Conservation (phyloP, 2,797 vertebrate genomes). For the Pipistrellus pipistrellus region DNA sequence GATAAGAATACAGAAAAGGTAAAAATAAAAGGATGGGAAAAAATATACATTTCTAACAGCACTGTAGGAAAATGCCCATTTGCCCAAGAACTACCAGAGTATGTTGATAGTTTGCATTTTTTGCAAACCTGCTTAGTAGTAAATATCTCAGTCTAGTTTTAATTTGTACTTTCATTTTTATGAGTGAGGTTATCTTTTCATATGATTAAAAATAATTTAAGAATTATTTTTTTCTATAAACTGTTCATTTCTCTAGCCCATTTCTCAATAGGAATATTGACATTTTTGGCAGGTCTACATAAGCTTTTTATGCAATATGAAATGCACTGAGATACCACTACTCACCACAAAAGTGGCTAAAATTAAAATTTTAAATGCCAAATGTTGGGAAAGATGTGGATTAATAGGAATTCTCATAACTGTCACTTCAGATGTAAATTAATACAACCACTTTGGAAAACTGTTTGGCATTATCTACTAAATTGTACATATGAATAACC, state of each 20-base stretch:
- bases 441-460: constrained; percentile 10
- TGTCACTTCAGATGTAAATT: neutral
- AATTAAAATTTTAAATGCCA: constrained; percentile 39
- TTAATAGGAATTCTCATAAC: neutral
- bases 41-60: neutral
- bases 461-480: neutral
- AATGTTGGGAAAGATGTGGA: neutral
- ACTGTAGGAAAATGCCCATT: neutral
- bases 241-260: neutral
- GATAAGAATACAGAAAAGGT: neutral
- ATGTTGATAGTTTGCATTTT: neutral
- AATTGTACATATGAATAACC: neutral
- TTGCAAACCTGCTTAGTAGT: neutral
- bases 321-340: neutral
- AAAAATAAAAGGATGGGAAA: constrained; percentile 7
- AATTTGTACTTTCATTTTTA: neutral
- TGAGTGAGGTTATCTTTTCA: neutral
- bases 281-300: neutral
- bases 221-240: neutral
- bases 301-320: constrained; percentile 2
- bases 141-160: constrained; percentile 27
- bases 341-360: neutral
- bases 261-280: neutral
- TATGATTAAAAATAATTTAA: constrained; percentile 1
- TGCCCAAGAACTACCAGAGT: neutral